phyloP scores from a whole-genome alignment of 2,113 vertebrate species.

The Proteles cristata region DNA sequence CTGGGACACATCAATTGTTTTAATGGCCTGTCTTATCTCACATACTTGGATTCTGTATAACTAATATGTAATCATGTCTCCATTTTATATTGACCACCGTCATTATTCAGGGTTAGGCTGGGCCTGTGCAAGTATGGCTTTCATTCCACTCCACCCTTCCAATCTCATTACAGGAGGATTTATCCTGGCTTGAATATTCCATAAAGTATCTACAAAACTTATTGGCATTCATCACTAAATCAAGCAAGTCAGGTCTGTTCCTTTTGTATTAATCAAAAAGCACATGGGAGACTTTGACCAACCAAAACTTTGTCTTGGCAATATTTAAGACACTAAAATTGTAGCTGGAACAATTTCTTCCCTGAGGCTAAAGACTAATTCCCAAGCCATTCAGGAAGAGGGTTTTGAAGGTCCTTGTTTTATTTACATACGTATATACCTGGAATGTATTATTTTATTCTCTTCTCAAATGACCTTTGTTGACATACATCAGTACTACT shows the following conservation, averaged over 20 bases:
- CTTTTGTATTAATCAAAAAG: neutral
- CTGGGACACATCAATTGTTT: neutral
- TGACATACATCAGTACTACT: neutral
- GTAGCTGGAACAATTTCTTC: neutral
- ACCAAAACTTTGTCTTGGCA: neutral
- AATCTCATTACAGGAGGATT: neutral
- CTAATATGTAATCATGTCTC: neutral
- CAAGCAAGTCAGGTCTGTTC: neutral
- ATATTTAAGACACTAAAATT: neutral
- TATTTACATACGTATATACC: neutral
- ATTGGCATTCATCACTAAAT: neutral
- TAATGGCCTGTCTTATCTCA: neutral
- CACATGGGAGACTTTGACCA: neutral
- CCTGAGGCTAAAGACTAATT: neutral
- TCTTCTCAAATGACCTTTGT: neutral
- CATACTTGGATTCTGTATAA: neutral
- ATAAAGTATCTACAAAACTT: neutral
- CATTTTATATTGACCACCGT: neutral
- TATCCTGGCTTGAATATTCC: neutral
- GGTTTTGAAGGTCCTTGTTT: neutral
- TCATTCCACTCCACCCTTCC: neutral
- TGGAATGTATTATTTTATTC: neutral
- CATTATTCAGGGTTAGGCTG: neutral
- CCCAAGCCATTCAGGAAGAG: neutral
- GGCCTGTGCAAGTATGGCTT: neutral